Percentiles rank a stretch among this genome's conserved stretches.
Conservation (phyloP, 2,797 vertebrate species). For the Sus cebifrons region DNA sequence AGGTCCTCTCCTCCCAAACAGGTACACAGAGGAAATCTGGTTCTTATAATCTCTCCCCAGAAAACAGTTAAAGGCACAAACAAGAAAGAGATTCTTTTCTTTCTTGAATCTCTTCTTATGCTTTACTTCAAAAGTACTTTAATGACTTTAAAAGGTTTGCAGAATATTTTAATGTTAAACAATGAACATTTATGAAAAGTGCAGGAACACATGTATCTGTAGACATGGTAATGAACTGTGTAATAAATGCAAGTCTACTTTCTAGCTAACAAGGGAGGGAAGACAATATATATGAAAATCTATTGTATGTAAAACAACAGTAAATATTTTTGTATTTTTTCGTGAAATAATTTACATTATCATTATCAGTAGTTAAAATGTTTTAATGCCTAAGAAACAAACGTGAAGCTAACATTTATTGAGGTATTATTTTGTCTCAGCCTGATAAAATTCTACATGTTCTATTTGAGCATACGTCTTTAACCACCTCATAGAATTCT, state of each 20-base stretch:
- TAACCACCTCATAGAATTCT: background rate
- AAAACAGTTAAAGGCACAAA: background rate
- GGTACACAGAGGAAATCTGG: background rate
- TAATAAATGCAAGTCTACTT: constrained; percentile 35
- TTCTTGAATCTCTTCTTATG: background rate
- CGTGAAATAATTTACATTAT: background rate
- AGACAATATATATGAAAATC: background rate
- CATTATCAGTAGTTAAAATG: background rate
- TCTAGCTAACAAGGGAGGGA: background rate
- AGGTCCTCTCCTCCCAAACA: background rate
- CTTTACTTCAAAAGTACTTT: background rate
- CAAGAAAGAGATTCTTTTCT: background rate
- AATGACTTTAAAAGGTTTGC: background rate
- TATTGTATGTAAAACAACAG: background rate
- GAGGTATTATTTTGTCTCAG: background rate
- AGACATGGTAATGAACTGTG: background rate
- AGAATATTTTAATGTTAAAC: background rate
- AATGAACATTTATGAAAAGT: background rate
- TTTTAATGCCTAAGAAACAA: background rate
- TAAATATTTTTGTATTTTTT: constrained; percentile 11
- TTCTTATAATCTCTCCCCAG: background rate
- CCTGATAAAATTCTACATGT: background rate
- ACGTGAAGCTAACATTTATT: background rate
- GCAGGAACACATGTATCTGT: background rate
- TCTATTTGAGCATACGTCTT: background rate